Conservation (phyloP, 2,888 invertebrate genomes). For the Melanotus villosus region DNA sequence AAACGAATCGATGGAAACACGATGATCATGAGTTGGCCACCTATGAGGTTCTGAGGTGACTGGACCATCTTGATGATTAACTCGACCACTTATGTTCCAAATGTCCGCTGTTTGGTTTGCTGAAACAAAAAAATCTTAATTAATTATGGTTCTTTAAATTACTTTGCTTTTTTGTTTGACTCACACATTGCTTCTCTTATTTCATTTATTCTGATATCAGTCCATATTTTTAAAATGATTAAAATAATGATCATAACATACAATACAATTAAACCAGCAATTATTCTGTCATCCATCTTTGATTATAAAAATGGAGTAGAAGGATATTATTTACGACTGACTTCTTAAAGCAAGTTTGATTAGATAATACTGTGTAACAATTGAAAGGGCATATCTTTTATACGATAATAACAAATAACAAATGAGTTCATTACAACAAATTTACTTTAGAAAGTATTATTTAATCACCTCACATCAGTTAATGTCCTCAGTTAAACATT, state of each 20-base stretch:
- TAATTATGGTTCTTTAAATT: not conserved
- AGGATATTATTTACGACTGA: too few relatives aligned
- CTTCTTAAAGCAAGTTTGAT: too few relatives aligned
- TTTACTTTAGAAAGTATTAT: too few relatives aligned
- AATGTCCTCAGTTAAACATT: too few relatives aligned
- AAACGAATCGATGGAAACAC: conserved; percentile 48
- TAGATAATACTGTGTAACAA: too few relatives aligned
- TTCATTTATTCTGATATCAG: not conserved
- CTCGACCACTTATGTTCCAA: conserved; percentile 49
- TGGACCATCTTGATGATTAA: conserved; percentile 38
- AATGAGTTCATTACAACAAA: too few relatives aligned
- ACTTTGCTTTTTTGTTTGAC: too few relatives aligned
- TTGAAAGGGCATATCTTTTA: too few relatives aligned
- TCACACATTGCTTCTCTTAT: not conserved
- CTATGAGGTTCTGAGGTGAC: conserved; percentile 28
- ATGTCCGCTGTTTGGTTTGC: conserved; percentile 46
- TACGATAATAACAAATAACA: too few relatives aligned
- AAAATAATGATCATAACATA: not conserved
- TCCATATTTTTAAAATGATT: not conserved
- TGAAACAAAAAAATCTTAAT: conserved; percentile 34
- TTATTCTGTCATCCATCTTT: not conserved
- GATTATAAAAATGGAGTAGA: too few relatives aligned
- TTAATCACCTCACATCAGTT: too few relatives aligned
- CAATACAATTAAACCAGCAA: not conserved
- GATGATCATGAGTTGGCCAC: conserved; percentile 51